Evolutionary conservation across 2,888 invertebrate genomes (phyloP), one percentile per base, ranked within the genome.

Genomic region (Metacarcinus magister): DNA sequence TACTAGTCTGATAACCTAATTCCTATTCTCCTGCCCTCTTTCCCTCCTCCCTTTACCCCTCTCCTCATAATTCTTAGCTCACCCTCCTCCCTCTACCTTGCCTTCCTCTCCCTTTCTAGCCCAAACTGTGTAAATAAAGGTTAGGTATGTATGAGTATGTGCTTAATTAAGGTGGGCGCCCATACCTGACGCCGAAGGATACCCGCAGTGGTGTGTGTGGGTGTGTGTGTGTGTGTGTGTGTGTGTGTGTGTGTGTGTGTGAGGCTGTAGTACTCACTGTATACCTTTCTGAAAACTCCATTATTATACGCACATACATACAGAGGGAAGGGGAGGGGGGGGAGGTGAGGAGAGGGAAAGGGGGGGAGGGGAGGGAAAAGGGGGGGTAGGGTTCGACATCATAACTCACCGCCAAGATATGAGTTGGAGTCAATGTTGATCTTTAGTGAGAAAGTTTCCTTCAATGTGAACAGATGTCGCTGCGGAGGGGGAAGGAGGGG

Each of bases 201-300:
- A 19, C 16, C 67, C 5, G 67, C n/a, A n/a, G 19, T 60, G n/a
- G 60, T 60, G 60, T 60, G 60, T 60, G 60, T 60, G 60, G 7
- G 60, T 60, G 60, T 60, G 60, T 60, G 60, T 60, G 60, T 60
- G 60, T 60, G 60, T 60, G 60, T 60, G 60, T 60, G 60, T 60
- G 60, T 60, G 60, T 67, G 7, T 67, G 67, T 67, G 67, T 67
- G 67, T 67, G 67, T 67, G 67, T 67, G 67, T 67, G 67, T 67
- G 67, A 8, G 48, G 5, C 7, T 48, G 48, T 48, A 13, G 48
- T 48, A 13, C 54, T 54, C 54, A 13, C 54, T 54, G 13, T 54
- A 10, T 54, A 7, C 3, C 54, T 10, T 54, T 7, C 54, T 54
- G 54, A 4, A 54, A 54, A 54, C 10, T 7, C 16, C 54, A 54